phyloP scores from a whole-genome alignment of 1,140 invertebrate genomes.

The Triops cancriformis region DNA sequence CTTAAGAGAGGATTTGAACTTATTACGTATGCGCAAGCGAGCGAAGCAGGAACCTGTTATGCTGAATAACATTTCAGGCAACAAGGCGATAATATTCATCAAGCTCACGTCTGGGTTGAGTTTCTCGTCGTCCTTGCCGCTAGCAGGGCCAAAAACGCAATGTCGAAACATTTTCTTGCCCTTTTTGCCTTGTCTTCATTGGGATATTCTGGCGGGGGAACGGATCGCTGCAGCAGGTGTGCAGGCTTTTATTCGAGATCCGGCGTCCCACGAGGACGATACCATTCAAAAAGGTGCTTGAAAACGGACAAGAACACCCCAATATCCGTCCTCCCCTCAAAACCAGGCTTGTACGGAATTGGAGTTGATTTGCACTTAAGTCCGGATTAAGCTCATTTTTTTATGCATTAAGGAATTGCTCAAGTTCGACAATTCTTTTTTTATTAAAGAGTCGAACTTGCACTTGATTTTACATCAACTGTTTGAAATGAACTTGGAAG shows the following conservation, averaged over 20 bases:
- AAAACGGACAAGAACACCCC: too few relatives aligned
- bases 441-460: too few relatives aligned
- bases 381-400: too few relatives aligned
- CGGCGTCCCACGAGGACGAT: too few relatives aligned
- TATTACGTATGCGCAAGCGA: not conserved
- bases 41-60: not conserved
- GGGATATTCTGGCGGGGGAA: not conserved
- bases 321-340: too few relatives aligned
- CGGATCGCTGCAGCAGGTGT: not conserved
- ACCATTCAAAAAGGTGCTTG: too few relatives aligned
- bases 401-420: too few relatives aligned
- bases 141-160: constrained; percentile 6
- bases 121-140: not conserved
- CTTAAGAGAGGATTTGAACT: not conserved
- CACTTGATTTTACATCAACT: too few relatives aligned
- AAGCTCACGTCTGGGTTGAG: not conserved
- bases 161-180: not conserved
- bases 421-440: too few relatives aligned
- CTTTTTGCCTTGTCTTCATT: not conserved
- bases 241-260: not conserved
- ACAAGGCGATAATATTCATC: constrained; percentile 1
- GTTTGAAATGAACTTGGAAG: too few relatives aligned
- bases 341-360: too few relatives aligned
- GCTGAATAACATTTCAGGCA: not conserved
- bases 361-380: too few relatives aligned